Conservation (phyloP, 2,113 vertebrate genomes). For the Ramphastos sulfuratus region DNA sequence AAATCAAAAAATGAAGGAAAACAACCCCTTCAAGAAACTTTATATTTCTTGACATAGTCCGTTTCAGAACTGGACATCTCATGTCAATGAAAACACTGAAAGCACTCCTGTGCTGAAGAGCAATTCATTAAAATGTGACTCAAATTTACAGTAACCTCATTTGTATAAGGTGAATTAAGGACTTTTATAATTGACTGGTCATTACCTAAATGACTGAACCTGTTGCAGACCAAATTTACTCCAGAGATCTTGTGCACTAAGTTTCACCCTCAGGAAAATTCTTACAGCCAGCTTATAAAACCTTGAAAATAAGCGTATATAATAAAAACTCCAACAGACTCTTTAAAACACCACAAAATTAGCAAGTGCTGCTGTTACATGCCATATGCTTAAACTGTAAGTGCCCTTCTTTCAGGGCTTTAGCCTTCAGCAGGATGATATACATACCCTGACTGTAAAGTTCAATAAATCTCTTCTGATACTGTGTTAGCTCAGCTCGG, state of each 20-base stretch:
- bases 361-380: not conserved
- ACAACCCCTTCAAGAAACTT: not conserved
- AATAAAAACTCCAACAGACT: not conserved
- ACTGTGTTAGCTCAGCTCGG: constrained; percentile 95
- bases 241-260: not conserved
- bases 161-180: not conserved
- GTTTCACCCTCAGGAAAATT: not conserved
- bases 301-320: not conserved
- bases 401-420: constrained; percentile 2
- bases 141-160: not conserved
- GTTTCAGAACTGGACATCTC: not conserved
- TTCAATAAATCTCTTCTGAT: constrained; percentile 98
- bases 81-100: not conserved
- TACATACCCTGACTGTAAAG: constrained; percentile 94
- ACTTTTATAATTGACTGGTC: not conserved
- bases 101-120: not conserved
- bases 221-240: not conserved
- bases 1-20: not conserved
- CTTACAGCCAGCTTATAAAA: not conserved
- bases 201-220: not conserved
- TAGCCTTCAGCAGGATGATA: constrained; percentile 38
- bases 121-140: not conserved
- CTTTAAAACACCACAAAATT: not conserved
- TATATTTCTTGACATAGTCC: not conserved
- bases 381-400: not conserved